Conservation (phyloP, 2,888 invertebrate species). For the Furcula furcula region DNA sequence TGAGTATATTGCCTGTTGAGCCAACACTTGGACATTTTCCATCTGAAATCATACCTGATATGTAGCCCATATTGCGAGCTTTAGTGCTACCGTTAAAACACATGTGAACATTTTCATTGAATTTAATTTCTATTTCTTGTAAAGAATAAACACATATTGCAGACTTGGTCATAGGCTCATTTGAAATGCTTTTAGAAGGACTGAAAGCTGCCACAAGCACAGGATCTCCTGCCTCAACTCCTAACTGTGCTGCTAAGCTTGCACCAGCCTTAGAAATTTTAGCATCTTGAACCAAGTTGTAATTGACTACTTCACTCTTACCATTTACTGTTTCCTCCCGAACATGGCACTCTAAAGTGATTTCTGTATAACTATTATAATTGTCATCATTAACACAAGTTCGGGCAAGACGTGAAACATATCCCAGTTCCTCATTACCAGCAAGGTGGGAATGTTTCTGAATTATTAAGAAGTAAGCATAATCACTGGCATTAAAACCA, state of each 20-base stretch:
- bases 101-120: constrained; percentile 98
- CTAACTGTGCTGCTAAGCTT: constrained; percentile 90
- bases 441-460: constrained; percentile 96
- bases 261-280: constrained; percentile 93
- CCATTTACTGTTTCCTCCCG: constrained; percentile 80
- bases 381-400: constrained; percentile 97
- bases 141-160: constrained; percentile 97
- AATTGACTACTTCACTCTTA: constrained; percentile 83
- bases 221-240: constrained; percentile 89
- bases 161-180: constrained; percentile 91
- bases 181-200: constrained; percentile 93
- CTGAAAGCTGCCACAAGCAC: constrained; percentile 95
- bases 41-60: constrained; percentile 94
- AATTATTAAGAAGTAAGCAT: constrained; percentile 97
- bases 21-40: constrained; percentile 95
- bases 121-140: constrained; percentile 94
- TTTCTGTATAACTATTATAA: constrained; percentile 98
- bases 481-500: constrained; percentile 97
- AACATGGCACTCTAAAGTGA: constrained; percentile 93
- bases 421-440: constrained; percentile 94
- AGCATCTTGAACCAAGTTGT: constrained; percentile 96
- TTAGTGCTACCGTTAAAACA: constrained; percentile 98
- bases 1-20: constrained; percentile 93
- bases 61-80: constrained; percentile 95
- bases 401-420: constrained; percentile 93